Conservation (phyloP, 1,140 invertebrate genomes). For the Paracyclopina nana region DNA sequence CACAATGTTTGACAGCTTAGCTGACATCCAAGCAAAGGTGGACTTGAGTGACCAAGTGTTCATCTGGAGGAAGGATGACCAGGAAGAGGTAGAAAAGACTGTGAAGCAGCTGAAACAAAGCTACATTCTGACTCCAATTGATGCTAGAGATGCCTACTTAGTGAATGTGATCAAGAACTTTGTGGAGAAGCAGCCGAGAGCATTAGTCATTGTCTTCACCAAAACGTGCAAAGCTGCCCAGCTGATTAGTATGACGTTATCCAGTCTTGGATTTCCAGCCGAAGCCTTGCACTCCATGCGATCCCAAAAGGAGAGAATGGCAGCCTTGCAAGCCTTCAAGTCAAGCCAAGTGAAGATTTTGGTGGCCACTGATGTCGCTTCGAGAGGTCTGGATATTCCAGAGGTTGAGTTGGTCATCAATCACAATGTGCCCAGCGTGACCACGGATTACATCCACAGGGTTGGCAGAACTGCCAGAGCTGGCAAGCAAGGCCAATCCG, state of each 20-base stretch:
- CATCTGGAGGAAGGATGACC: slow-evolving; percentile 33
- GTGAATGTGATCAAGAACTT: slow-evolving; percentile 67
- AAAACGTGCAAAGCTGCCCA: slow-evolving; percentile 68
- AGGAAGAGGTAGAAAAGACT: slow-evolving; percentile 45
- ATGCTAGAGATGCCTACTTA: slow-evolving; percentile 80
- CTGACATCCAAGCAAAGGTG: background rate
- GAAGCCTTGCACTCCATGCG: slow-evolving; percentile 69
- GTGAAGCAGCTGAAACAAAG: slow-evolving; percentile 69
- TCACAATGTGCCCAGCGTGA: slow-evolving; percentile 58
- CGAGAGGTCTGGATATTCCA: slow-evolving; percentile 47
- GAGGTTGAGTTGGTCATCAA: slow-evolving; percentile 82
- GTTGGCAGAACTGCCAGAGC: slow-evolving; percentile 89
- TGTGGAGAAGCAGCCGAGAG: slow-evolving; percentile 42
- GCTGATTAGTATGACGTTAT: slow-evolving; percentile 39
- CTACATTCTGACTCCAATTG: slow-evolving; percentile 67
- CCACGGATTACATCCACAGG: slow-evolving; percentile 82
- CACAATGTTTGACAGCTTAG: slow-evolving; percentile 57
- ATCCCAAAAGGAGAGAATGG: slow-evolving; percentile 52
- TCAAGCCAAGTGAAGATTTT: slow-evolving; percentile 63
- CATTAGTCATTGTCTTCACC: slow-evolving; percentile 78
- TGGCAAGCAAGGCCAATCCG: slow-evolving; percentile 57
- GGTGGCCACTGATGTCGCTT: slow-evolving; percentile 89
- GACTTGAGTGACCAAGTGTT: slow-evolving; percentile 7
- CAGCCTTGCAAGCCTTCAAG: slow-evolving; percentile 60
- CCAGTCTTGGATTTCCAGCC: slow-evolving; percentile 64